These are phyloP conservation scores for Alentia gelatinosa DNA, from an alignment of 2,888 invertebrate species.

Conservation along the genomic window DNA sequence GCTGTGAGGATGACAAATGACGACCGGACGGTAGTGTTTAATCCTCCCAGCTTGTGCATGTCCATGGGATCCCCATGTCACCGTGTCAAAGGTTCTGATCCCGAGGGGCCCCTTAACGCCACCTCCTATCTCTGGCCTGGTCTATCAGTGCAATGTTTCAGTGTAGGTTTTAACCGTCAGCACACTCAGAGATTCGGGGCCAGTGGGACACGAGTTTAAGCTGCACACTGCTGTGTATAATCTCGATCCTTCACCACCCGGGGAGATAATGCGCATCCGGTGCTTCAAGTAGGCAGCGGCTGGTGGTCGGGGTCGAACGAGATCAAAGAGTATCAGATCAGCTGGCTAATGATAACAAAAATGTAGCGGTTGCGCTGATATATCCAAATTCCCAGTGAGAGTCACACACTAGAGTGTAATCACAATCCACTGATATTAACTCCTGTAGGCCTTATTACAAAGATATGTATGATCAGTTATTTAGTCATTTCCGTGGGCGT, in stretches of 20 bases:
- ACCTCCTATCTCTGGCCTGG: not conserved
- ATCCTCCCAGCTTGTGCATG: no score
- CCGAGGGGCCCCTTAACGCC: not conserved
- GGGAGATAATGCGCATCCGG: constrained; percentile 30
- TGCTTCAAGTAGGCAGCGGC: not conserved
- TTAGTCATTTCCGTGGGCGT: not conserved
- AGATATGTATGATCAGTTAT: not conserved
- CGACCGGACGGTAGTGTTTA: no score
- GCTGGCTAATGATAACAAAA: not conserved
- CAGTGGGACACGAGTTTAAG: constrained; percentile 3
- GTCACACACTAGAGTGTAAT: not conserved
- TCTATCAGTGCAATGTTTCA: not conserved
- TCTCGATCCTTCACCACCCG: not conserved
- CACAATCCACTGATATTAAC: not conserved
- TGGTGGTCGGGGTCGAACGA: no score
- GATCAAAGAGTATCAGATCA: constrained; percentile 18
- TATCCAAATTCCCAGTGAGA: not conserved
- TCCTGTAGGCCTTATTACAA: not conserved
- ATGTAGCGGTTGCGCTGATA: not conserved
- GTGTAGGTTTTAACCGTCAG: not conserved
- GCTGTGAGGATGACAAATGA: not conserved
- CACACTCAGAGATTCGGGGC: not conserved
- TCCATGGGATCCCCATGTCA: no score
- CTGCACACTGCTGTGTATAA: not conserved
- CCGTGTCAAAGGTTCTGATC: not conserved